Evolutionary conservation across 2,797 vertebrate species (phyloP).

Genomic region (Nyctibius grandis): DNA sequence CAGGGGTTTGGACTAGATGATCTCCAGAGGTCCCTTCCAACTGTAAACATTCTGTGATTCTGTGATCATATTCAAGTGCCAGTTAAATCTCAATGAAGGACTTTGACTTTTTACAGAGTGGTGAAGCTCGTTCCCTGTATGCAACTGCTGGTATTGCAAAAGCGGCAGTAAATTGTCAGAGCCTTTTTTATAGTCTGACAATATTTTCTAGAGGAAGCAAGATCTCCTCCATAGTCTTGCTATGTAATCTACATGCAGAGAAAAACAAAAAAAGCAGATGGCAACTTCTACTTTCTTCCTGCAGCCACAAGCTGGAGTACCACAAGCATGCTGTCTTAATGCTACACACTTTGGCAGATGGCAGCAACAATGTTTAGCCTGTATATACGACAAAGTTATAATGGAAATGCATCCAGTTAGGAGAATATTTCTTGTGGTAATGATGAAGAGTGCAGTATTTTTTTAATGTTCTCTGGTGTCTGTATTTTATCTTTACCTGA

Average conservation of each 20-base stretch:
- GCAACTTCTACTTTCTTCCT: neutral
- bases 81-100: neutral
- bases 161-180: constrained; percentile 1
- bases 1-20: no score
- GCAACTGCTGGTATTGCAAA: neutral
- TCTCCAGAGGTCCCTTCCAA: no score
- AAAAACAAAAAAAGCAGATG: constrained; percentile 20
- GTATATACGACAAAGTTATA: neutral
- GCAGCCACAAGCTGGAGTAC: neutral
- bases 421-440: neutral
- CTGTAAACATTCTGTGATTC: no score
- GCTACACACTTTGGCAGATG: neutral
- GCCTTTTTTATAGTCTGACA: neutral
- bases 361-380: neutral
- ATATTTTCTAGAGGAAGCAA: neutral
- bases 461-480: neutral
- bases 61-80: neutral
- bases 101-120: neutral
- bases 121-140: neutral
- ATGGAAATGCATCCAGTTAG: neutral
- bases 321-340: neutral
- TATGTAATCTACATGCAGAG: neutral
- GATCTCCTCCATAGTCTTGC: neutral
- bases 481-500: neutral
- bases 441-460: neutral